A percentile compares a stretch with the other conserved stretches of the same genome.
These are phyloP conservation scores for Apteryx mantelli DNA, from an alignment of 2,113 vertebrate species.

Conservation along the genomic window DNA sequence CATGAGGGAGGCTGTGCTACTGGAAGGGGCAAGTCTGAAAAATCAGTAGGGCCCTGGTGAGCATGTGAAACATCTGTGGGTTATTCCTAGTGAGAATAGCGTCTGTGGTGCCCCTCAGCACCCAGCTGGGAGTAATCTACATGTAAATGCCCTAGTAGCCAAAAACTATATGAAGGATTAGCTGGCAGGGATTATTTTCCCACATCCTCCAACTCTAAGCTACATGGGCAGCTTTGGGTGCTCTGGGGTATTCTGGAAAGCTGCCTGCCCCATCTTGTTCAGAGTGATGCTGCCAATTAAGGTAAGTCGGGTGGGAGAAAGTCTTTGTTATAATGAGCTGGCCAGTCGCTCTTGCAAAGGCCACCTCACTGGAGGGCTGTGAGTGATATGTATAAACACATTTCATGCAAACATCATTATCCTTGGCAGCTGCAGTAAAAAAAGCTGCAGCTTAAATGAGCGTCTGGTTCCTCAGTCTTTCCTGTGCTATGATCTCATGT, in stretches of 20 bases:
- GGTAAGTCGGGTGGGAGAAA: background rate
- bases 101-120: background rate
- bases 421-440: slow-evolving; percentile 48
- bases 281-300: background rate
- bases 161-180: background rate
- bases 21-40: background rate
- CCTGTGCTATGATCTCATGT: slow-evolving; percentile 70
- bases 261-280: background rate
- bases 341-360: background rate
- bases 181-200: fast-evolving
- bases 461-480: slow-evolving; percentile 60
- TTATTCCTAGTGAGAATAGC: background rate
- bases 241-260: background rate
- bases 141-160: background rate
- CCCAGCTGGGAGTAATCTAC: background rate
- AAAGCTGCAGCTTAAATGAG: background rate
- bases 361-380: background rate
- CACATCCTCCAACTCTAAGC: fast-evolving
- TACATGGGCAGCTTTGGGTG: fast-evolving
- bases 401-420: slow-evolving; percentile 24
- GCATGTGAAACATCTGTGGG: background rate
- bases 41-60: background rate
- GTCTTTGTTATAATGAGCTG: slow-evolving; percentile 36
- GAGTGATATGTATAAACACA: slow-evolving; percentile 11
- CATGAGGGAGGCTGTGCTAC: background rate